Percentiles rank a stretch among this genome's conserved stretches.
phyloP scores from a whole-genome alignment of 2,797 vertebrate species.

The Ptychadena robeensis region DNA sequence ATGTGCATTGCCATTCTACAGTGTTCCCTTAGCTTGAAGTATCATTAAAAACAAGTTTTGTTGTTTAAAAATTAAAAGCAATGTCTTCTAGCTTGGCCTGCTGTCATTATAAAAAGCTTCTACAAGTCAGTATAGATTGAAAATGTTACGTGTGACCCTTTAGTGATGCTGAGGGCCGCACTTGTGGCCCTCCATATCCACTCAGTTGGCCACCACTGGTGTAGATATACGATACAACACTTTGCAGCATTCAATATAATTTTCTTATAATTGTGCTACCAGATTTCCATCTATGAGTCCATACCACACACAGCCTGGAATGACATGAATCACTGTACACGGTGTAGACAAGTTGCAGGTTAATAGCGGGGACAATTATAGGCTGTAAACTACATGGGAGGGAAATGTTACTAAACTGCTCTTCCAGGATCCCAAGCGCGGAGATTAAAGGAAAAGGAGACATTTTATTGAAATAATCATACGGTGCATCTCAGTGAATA shows the following conservation, averaged over 20 bases:
- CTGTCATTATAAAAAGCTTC: no score
- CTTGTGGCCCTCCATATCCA: no score
- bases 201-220: no score
- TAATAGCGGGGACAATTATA: neutral
- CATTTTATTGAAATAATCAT: neutral
- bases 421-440: neutral
- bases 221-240: no score
- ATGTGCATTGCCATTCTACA: no score
- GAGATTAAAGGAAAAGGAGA: neutral
- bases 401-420: neutral
- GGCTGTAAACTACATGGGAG: neutral
- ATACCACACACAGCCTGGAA: neutral
- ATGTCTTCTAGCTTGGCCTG: no score
- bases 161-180: no score
- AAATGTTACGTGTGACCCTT: no score
- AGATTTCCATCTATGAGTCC: neutral
- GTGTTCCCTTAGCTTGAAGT: no score
- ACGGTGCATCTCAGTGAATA: neutral
- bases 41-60: no score
- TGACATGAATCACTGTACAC: neutral
- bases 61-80: no score
- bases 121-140: no score
- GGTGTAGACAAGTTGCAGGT: neutral
- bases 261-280: neutral
- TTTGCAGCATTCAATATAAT: neutral